Conservation (phyloP, 1,140 invertebrate genomes). For the Drosophila truncata region DNA sequence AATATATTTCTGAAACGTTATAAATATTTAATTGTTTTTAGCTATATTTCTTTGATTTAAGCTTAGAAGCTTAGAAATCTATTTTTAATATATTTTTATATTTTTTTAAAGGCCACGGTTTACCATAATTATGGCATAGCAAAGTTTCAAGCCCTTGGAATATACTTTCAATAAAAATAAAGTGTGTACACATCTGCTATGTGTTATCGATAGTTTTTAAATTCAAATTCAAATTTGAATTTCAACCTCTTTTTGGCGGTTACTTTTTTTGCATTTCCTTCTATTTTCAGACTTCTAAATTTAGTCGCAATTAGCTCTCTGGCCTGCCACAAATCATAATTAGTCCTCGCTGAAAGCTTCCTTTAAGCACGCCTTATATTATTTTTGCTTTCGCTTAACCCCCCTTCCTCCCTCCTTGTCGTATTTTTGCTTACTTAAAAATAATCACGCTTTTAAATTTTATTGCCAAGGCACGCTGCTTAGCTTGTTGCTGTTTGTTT, state of each 20-base stretch:
- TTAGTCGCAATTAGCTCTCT: constrained; percentile 71
- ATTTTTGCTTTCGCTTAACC: not conserved
- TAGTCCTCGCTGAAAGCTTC: constrained; percentile 42
- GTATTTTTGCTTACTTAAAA: constrained; percentile 42
- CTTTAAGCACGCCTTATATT: constrained; percentile 11
- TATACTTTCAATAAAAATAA: too few species aligned
- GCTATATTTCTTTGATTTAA: too few species aligned
- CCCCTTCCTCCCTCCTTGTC: too few species aligned
- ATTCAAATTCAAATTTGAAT: constrained; percentile 11
- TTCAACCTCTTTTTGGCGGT: not conserved
- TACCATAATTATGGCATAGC: not conserved
- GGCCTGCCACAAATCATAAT: constrained; percentile 71
- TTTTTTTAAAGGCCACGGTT: too few species aligned
- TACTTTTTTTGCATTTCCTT: not conserved
- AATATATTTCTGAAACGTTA: too few species aligned
- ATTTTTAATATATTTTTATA: too few species aligned
- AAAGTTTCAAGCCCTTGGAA: not conserved
- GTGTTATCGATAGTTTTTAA: constrained; percentile 20
- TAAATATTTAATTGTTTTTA: too few species aligned
- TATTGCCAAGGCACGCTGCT: constrained; percentile 55
- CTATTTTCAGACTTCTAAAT: constrained; percentile 39
- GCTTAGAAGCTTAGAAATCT: too few species aligned
- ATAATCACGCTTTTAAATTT: constrained; percentile 77
- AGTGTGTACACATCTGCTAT: not conserved
- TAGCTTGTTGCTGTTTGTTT: constrained; percentile 64